Evolutionary conservation across 2,797 vertebrate genomes (phyloP).

Genomic region (Xenopus petersii): DNA sequence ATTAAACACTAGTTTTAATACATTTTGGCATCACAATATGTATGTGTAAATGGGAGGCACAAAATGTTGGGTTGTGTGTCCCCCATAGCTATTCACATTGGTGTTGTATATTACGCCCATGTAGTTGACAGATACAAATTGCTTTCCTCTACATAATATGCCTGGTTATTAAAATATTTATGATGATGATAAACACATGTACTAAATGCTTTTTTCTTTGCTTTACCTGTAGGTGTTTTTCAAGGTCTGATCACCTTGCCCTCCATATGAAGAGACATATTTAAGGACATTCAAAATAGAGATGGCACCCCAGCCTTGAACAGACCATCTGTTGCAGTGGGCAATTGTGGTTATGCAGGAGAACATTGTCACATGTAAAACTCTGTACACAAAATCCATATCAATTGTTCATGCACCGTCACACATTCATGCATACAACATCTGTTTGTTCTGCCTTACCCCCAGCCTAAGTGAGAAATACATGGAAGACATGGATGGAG

Average conservation of each 20-base stretch:
- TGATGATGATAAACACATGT: too few species aligned
- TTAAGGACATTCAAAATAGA: conserved; percentile 64
- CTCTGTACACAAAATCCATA: conserved; percentile 68
- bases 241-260: conserved; percentile 96
- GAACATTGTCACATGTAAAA: conserved; percentile 64
- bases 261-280: conserved; percentile 99
- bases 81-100: too few species aligned
- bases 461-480: conserved; percentile 65
- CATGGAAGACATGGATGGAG: conserved; percentile 57
- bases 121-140: too few species aligned
- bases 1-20: too few species aligned
- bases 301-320: conserved; percentile 53
- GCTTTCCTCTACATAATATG: too few species aligned
- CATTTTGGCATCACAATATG: too few species aligned
- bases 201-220: conserved; percentile 13
- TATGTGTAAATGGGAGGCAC: too few species aligned
- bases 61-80: too few species aligned
- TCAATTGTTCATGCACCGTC: conserved; percentile 57
- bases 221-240: conserved; percentile 88
- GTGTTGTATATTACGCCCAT: too few species aligned
- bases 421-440: conserved; percentile 67
- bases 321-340: conserved; percentile 54
- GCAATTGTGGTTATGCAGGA: conserved; percentile 62
- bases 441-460: conserved; percentile 76
- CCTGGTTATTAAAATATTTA: too few species aligned